Evolutionary conservation across 2,113 vertebrate genomes (phyloP).

Genomic region (Epinephelus lanceolatus): DNA sequence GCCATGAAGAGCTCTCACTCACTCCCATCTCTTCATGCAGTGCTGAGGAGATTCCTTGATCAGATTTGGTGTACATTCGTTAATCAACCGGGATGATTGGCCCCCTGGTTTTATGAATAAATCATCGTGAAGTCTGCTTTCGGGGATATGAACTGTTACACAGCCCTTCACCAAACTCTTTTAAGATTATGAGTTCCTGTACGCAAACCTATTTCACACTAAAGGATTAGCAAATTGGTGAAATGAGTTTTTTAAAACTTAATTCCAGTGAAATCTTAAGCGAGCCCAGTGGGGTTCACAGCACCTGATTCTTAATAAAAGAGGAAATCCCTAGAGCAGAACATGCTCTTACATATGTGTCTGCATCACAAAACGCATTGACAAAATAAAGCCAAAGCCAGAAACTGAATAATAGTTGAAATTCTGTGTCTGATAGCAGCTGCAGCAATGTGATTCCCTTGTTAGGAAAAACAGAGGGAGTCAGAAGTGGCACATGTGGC

Average conservation of each 20-base stretch:
- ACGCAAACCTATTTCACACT: slow-evolving; percentile 53
- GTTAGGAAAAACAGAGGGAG: slow-evolving; percentile 53
- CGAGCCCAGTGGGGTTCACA: slow-evolving; percentile 1
- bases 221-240: slow-evolving; percentile 49
- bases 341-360: not conserved
- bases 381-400: slow-evolving; percentile 16
- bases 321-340: not conserved
- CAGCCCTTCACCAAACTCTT: slow-evolving; percentile 9
- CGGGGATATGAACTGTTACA: not conserved
- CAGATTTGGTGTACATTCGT: slow-evolving; percentile 17
- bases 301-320: not conserved
- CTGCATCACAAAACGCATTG: slow-evolving; percentile 1
- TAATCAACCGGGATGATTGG: slow-evolving; percentile 32
- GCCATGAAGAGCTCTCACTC: slow-evolving; percentile 44
- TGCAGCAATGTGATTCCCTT: slow-evolving; percentile 56
- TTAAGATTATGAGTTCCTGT: slow-evolving; percentile 30
- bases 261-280: slow-evolving; percentile 10
- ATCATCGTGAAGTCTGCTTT: slow-evolving; percentile 29
- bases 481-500: slow-evolving; percentile 45
- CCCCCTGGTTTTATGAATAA: slow-evolving; percentile 35
- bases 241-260: slow-evolving; percentile 32
- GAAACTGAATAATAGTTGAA: slow-evolving; percentile 29
- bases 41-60: slow-evolving; percentile 31
- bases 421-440: slow-evolving; percentile 41
- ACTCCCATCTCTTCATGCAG: not conserved